phyloP scores from a whole-genome alignment of 2,888 invertebrate species.

The Subacronicta megacephala region DNA sequence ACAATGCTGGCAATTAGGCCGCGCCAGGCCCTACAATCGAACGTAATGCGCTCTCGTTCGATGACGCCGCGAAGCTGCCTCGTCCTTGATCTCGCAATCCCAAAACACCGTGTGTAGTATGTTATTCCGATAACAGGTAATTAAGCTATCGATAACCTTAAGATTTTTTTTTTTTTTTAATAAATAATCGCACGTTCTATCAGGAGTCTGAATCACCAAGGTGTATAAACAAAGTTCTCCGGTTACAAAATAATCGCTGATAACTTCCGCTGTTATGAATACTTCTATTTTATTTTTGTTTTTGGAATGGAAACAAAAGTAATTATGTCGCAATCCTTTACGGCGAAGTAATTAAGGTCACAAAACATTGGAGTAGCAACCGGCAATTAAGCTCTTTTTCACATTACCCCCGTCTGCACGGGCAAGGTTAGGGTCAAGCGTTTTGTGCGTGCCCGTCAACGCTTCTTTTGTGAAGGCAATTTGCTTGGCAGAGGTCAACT shows the following conservation, averaged over 20 bases:
- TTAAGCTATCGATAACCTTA: slow-evolving; percentile 20
- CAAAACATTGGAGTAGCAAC: slow-evolving; percentile 27
- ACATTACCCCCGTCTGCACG: slow-evolving; percentile 53
- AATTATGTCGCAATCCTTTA: slow-evolving; percentile 22
- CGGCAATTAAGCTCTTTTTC: slow-evolving; percentile 51
- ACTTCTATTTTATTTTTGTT: slow-evolving; percentile 36
- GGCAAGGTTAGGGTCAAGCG: slow-evolving; percentile 69
- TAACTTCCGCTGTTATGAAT: slow-evolving; percentile 42
- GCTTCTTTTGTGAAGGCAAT: slow-evolving; percentile 74
- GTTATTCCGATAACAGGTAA: slow-evolving; percentile 32
- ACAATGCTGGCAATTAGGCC: slow-evolving; percentile 90
- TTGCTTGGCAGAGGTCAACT: slow-evolving; percentile 71
- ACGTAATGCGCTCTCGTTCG: slow-evolving; percentile 87
- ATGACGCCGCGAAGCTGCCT: slow-evolving; percentile 71
- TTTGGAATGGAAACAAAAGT: slow-evolving; percentile 36
- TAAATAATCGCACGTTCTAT: slow-evolving; percentile 22
- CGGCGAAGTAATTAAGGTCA: slow-evolving; percentile 42
- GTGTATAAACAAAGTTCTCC: slow-evolving; percentile 45
- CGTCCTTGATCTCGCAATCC: slow-evolving; percentile 53
- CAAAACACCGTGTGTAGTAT: slow-evolving; percentile 26
- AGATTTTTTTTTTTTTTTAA: slow-evolving; percentile 17
- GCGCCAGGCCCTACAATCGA: slow-evolving; percentile 87
- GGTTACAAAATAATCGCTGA: slow-evolving; percentile 47
- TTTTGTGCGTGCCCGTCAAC: slow-evolving; percentile 73
- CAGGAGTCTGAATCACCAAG: slow-evolving; percentile 30